A percentile compares a stretch with the other conserved stretches of the same genome.
phyloP scores from a whole-genome alignment of 2,797 vertebrate genomes.

The Arnoldichthys spilopterus region DNA sequence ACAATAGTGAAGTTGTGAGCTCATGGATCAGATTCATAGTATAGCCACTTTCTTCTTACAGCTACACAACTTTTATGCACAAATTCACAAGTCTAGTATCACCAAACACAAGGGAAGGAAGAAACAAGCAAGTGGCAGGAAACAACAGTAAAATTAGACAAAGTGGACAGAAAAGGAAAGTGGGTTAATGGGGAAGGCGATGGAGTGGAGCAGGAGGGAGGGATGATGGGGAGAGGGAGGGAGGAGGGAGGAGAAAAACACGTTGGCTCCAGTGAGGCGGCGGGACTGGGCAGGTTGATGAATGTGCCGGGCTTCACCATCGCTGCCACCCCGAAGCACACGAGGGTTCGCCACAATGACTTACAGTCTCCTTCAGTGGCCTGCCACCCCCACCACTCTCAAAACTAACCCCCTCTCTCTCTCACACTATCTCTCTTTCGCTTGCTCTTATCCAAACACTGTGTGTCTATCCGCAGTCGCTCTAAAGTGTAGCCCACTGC shows the following conservation, averaged over 20 bases:
- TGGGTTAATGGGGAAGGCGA: neutral
- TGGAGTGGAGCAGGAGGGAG: neutral
- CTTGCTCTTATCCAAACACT: slow-evolving; percentile 78
- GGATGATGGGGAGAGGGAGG: neutral
- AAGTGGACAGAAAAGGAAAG: slow-evolving; percentile 17
- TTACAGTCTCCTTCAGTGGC: slow-evolving; percentile 93
- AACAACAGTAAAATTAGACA: neutral
- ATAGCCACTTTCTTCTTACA: too few species aligned
- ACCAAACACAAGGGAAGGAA: slow-evolving; percentile 11
- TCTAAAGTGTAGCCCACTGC: slow-evolving; percentile 60
- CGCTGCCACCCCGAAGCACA: slow-evolving; percentile 87
- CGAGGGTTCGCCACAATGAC: slow-evolving; percentile 90
- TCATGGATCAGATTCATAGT: too few species aligned
- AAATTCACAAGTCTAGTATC: neutral
- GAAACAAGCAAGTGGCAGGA: slow-evolving; percentile 8
- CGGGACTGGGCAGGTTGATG: slow-evolving; percentile 91
- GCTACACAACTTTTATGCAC: too few species aligned
- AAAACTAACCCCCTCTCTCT: slow-evolving; percentile 67
- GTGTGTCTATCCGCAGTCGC: slow-evolving; percentile 78
- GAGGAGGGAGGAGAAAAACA: slow-evolving; percentile 57
- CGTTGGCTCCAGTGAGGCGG: slow-evolving; percentile 90
- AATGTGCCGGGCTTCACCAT: slow-evolving; percentile 89
- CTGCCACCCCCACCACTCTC: slow-evolving; percentile 67
- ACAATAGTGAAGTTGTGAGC: too few species aligned
- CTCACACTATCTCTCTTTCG: slow-evolving; percentile 69